Evolutionary conservation across 2,113 vertebrate species (phyloP).

Genomic region (Corythoichthys haematopterus): DNA sequence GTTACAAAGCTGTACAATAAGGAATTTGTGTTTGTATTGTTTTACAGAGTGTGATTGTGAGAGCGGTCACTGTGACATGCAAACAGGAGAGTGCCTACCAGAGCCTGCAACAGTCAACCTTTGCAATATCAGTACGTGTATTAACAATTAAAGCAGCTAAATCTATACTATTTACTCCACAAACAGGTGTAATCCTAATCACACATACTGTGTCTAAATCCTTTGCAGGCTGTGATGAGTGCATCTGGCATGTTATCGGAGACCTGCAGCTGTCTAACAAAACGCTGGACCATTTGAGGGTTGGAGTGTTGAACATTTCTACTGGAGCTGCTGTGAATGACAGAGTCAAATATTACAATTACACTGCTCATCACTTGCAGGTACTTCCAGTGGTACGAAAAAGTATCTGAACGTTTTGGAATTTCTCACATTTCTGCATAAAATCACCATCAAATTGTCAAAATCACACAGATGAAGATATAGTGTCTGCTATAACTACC

Average conservation of each 20-base stretch:
- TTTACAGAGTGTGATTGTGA: conserved; percentile 83
- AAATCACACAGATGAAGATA: too few species aligned
- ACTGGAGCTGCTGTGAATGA: conserved; percentile 86
- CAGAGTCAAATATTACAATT: conserved; percentile 83
- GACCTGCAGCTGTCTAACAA: conserved; percentile 80
- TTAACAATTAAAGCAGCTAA: background rate
- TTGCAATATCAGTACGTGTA: conserved; percentile 72
- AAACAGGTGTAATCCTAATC: background rate
- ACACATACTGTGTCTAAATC: background rate
- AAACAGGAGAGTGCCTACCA: conserved; percentile 85
- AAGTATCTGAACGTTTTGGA: too few species aligned
- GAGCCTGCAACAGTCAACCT: conserved; percentile 67
- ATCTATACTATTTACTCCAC: background rate
- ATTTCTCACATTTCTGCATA: too few species aligned
- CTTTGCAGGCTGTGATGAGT: conserved; percentile 85
- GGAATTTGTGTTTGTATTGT: conserved; percentile 8
- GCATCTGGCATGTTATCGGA: conserved; percentile 90
- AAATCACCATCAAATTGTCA: too few species aligned
- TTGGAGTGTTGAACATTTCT: conserved; percentile 82
- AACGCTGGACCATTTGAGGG: conserved; percentile 81
- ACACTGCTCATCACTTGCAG: conserved; percentile 78
- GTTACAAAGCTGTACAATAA: background rate
- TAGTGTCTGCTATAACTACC: too few species aligned
- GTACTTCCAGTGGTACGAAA: conserved; percentile 28
- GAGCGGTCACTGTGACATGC: conserved; percentile 83